phyloP scores from a whole-genome alignment of 2,888 invertebrate genomes.

The Thera obeliscata region DNA sequence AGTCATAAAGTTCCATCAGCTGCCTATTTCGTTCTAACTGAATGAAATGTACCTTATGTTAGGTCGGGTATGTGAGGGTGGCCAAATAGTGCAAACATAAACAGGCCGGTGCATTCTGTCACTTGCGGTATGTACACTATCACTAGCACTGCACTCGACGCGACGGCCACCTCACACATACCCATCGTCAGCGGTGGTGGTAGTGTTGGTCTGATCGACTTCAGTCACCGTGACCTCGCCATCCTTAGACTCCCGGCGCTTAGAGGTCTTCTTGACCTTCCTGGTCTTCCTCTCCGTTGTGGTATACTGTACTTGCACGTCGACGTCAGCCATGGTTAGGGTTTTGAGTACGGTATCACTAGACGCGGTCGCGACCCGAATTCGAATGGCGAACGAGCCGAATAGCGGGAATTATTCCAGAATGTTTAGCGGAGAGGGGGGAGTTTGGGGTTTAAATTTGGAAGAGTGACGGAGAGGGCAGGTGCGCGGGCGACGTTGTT shows the following conservation, averaged over 20 bases:
- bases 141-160: slow-evolving; percentile 50
- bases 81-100: slow-evolving; percentile 62
- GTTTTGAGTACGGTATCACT: slow-evolving; percentile 72
- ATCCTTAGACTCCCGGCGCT: slow-evolving; percentile 90
- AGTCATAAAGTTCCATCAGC: slow-evolving; percentile 8
- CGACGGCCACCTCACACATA: slow-evolving; percentile 89
- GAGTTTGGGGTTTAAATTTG: slow-evolving; percentile 84
- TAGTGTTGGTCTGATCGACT: slow-evolving; percentile 87
- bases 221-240: slow-evolving; percentile 93
- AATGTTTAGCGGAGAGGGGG: slow-evolving; percentile 79
- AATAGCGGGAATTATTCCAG: slow-evolving; percentile 84
- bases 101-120: slow-evolving; percentile 48
- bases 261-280: slow-evolving; percentile 93
- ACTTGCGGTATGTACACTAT: slow-evolving; percentile 47
- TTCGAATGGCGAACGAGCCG: slow-evolving; percentile 82
- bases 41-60: slow-evolving; percentile 72
- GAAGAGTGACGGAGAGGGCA: slow-evolving; percentile 84
- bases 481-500: slow-evolving; percentile 82
- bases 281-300: slow-evolving; percentile 95
- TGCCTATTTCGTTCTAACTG: not conserved
- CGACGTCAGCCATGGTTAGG: slow-evolving; percentile 93
- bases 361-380: slow-evolving; percentile 84
- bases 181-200: slow-evolving; percentile 90
- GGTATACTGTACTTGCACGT: slow-evolving; percentile 93
- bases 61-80: slow-evolving; percentile 84